Base-by-base conservation (phyloP, 2,888 invertebrate genomes). In the Periphyllus acericola region DNA sequence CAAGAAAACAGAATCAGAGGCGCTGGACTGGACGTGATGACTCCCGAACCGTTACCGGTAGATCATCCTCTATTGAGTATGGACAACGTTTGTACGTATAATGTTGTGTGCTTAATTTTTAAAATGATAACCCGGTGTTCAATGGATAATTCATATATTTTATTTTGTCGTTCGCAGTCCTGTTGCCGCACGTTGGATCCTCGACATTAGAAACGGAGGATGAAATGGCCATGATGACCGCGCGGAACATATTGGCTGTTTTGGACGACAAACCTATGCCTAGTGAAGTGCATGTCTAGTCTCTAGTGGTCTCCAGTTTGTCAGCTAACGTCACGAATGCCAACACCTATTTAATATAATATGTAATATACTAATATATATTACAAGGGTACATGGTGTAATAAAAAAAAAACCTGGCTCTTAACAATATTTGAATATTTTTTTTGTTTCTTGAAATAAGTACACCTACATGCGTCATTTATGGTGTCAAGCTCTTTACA, bases 111-210 rank as follows among this genome's bases (percentile, higher is more conserved):
- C 9, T 52, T 52, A 11, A 52, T 5, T 36, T 6, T 36, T 36
- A 5, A 36, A 36, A 36, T 36, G 36, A 5, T 36, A 1, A 66
- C 5, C n/a, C 2, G 8, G 3, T 25, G 32, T 52, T 1, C 72
- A 36, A 80, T 40, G 29, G 25, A 8, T 52, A 14, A 71, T 66
- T 46, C 14, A 1, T 1, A n/a, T n/a, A n/a, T 11, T 82, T 75
- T 55, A 81, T 89, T 72, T 82, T 34, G 2, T 40, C 52, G 34
- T 85, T 92, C 92, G 75, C 90, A 93, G 93, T 94, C 71, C 92
- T 96, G 0, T 90, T 98, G 82, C 99, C 99, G 1, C 99, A 99
- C 91, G 96, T 99, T 90, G 99, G 97, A 60, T 98, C 98, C 92
- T 98, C 98, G 5, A 94, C 96, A 1, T 93, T 94, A 83, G 95